Conservation (phyloP, 1,140 invertebrate genomes). For the Bicyclus anynana region DNA sequence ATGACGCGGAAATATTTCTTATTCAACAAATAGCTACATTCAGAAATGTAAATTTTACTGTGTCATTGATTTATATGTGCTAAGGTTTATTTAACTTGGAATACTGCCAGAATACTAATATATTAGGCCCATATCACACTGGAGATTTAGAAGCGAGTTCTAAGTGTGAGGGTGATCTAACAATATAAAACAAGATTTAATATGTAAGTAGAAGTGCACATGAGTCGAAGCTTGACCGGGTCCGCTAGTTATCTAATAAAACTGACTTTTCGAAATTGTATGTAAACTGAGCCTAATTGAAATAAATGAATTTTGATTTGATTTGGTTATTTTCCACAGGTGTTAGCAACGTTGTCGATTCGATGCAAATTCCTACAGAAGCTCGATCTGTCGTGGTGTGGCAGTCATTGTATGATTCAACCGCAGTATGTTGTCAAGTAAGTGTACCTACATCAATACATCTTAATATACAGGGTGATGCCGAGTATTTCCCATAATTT, state of each 20-base stretch:
- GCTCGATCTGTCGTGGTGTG: constrained; percentile 93
- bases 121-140: background rate
- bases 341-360: constrained; percentile 76
- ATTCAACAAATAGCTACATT: no score
- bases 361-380: constrained; percentile 85
- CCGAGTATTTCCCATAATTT: no score
- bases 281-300: no score
- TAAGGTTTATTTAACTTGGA: background rate
- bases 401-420: constrained; percentile 82
- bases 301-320: no score
- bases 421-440: constrained; percentile 79
- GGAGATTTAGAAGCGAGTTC: no score
- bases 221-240: no score
- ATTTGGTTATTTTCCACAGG: constrained; percentile 43
- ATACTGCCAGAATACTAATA: background rate
- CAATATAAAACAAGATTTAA: no score
- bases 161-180: no score
- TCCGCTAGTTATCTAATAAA: no score
- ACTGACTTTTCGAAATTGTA: no score
- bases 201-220: no score
- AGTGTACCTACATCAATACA: constrained; percentile 36
- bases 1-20: no score
- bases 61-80: background rate
- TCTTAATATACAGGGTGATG: background rate
- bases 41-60: background rate